Conservation (phyloP, 2,797 vertebrate species). For the Varecia variegata region DNA sequence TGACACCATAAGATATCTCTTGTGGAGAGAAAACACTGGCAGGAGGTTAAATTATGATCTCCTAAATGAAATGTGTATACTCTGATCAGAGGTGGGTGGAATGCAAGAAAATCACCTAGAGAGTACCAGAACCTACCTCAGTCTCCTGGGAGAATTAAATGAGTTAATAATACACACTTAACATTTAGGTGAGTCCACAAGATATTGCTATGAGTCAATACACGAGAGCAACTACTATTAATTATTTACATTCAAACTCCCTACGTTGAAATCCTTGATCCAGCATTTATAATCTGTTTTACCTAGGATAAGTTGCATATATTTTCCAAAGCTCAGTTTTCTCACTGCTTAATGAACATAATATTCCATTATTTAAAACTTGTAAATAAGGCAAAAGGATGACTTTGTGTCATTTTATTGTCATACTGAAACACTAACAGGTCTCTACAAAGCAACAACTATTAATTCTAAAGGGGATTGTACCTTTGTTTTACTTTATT, state of each 20-base stretch:
- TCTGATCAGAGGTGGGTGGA: neutral
- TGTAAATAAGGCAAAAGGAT: neutral
- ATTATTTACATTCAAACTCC: neutral
- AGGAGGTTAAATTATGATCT: neutral
- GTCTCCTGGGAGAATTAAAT: neutral
- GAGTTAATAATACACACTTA: neutral
- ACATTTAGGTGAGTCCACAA: neutral
- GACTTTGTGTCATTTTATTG: neutral
- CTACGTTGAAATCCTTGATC: conserved; percentile 16
- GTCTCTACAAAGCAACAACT: neutral
- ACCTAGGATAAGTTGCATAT: neutral
- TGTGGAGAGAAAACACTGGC: neutral
- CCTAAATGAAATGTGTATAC: neutral
- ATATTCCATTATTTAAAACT: neutral
- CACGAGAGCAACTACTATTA: neutral
- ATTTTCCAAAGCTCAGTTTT: conserved; percentile 13
- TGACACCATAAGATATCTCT: neutral
- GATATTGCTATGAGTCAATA: neutral
- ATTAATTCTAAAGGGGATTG: neutral
- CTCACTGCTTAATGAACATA: neutral
- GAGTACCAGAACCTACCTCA: neutral
- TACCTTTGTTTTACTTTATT: neutral
- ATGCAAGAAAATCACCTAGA: neutral
- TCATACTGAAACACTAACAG: neutral
- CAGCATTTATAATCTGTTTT: neutral